Conservation (phyloP, 2,797 vertebrate species). For the Tolypeutes matacus region DNA sequence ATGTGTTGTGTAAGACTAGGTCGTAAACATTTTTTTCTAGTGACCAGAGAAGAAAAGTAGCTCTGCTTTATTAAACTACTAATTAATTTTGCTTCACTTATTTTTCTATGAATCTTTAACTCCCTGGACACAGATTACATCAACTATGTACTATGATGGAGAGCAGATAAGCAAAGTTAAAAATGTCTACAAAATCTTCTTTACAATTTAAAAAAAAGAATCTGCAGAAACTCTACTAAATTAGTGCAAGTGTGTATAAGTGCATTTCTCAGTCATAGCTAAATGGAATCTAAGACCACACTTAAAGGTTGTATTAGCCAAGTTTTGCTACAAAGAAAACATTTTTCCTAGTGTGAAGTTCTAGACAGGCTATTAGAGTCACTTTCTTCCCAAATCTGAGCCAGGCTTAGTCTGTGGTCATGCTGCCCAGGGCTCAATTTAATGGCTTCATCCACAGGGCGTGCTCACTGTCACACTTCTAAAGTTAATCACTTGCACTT, state of each 20-base stretch:
- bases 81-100: conserved; percentile 4
- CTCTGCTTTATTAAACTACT: background rate
- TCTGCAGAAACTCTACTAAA: background rate
- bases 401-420: background rate
- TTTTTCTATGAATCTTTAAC: conserved; percentile 44
- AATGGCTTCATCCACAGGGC: background rate
- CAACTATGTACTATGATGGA: background rate
- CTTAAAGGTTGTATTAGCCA: background rate
- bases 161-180: background rate
- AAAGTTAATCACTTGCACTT: conserved; percentile 27
- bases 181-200: conserved; percentile 6
- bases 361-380: background rate
- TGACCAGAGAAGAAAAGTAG: background rate
- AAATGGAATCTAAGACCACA: background rate
- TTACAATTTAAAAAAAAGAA: background rate
- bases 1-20: conserved; percentile 4
- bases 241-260: background rate
- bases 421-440: background rate
- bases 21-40: conserved; percentile 31
- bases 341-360: background rate
- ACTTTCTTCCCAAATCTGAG: background rate
- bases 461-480: background rate
- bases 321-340: background rate
- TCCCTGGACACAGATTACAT: background rate
- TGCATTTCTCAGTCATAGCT: background rate